These are phyloP conservation scores for Cherax destructor DNA, from an alignment of 1,140 invertebrate species.

Conservation along the genomic window DNA sequence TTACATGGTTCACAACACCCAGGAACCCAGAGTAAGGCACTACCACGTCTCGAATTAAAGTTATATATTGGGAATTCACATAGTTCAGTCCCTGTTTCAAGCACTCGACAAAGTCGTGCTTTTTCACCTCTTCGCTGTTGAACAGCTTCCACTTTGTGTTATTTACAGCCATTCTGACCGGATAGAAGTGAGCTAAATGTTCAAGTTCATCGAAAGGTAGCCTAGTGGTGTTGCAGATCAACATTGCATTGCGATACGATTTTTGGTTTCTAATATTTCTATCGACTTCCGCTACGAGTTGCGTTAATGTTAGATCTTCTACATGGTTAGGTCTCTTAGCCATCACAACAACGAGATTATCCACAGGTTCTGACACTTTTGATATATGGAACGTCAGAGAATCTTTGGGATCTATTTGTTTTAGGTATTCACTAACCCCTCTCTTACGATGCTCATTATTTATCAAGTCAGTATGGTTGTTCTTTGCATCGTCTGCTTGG, in stretches of 20 bases:
- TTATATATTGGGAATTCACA: conserved; percentile 16
- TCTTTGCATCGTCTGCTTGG: conserved; percentile 23
- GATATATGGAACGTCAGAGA: conserved; percentile 20
- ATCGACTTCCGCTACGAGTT: conserved; percentile 49
- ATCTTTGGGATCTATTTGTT: background rate
- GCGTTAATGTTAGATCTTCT: conserved; percentile 44
- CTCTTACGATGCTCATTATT: conserved; percentile 17
- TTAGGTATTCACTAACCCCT: conserved; percentile 29
- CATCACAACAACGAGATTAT: conserved; percentile 43
- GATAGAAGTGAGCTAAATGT: conserved; percentile 20
- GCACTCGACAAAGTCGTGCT: conserved; percentile 59
- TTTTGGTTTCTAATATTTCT: conserved; percentile 27
- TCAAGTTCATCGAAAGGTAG: conserved; percentile 18
- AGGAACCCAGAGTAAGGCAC: conserved; percentile 46
- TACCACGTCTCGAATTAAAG: conserved; percentile 30
- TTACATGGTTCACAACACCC: conserved; percentile 18
- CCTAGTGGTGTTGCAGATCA: conserved; percentile 46
- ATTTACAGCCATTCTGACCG: conserved; percentile 31
- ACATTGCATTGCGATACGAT: conserved; percentile 30
- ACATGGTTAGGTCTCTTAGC: conserved; percentile 26
- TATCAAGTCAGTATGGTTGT: background rate
- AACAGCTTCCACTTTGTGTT: conserved; percentile 52
- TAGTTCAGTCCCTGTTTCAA: background rate
- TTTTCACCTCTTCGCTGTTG: conserved; percentile 42
- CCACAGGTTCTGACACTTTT: background rate